phyloP scores from a whole-genome alignment of 37 sponge, comb jelly and placozoan genomes.

The Dysidea cf. avara region DNA sequence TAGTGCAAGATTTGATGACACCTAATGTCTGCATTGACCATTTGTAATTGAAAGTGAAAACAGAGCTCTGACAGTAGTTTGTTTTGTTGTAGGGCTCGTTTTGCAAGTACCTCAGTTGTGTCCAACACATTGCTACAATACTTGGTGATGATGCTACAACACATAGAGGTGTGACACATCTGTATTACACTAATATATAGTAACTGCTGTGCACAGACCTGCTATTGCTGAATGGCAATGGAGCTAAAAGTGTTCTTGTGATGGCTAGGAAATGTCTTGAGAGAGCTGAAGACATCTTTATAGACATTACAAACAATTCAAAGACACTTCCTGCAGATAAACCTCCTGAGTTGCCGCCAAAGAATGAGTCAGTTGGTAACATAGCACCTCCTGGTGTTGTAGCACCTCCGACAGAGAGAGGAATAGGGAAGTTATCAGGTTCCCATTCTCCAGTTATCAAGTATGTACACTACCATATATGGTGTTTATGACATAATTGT shows the following conservation, averaged over 20 bases:
- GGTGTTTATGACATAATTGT: no score
- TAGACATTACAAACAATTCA: not conserved
- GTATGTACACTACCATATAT: no score
- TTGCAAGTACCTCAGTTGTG: slow-evolving; percentile 39
- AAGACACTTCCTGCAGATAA: slow-evolving; percentile 1
- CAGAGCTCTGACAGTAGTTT: no score
- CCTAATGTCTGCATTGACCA: no score
- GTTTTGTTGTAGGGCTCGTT: slow-evolving; percentile 50
- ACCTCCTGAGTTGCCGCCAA: slow-evolving; percentile 15
- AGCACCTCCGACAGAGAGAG: not conserved
- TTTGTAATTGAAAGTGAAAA: no score
- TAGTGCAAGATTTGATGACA: no score
- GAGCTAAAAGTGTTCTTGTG: slow-evolving; percentile 19
- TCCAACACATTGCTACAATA: slow-evolving; percentile 23
- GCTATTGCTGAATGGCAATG: slow-evolving; percentile 5
- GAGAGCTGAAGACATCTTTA: slow-evolving; percentile 45
- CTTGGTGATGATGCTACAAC: slow-evolving; percentile 21
- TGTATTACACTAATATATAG: not conserved
- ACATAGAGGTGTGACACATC: slow-evolving; percentile 15
- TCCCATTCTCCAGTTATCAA: no score
- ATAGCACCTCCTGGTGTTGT: not conserved
- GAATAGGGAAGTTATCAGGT: not conserved
- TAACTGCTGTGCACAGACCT: no score
- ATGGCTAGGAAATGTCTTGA: slow-evolving; percentile 68
- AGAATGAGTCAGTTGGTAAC: not conserved